Percentiles rank a stretch among this genome's conserved stretches.
These are phyloP conservation scores for Protobothrops flavoviridis DNA, from an alignment of 2,113 vertebrate species.

Conservation along the genomic window DNA sequence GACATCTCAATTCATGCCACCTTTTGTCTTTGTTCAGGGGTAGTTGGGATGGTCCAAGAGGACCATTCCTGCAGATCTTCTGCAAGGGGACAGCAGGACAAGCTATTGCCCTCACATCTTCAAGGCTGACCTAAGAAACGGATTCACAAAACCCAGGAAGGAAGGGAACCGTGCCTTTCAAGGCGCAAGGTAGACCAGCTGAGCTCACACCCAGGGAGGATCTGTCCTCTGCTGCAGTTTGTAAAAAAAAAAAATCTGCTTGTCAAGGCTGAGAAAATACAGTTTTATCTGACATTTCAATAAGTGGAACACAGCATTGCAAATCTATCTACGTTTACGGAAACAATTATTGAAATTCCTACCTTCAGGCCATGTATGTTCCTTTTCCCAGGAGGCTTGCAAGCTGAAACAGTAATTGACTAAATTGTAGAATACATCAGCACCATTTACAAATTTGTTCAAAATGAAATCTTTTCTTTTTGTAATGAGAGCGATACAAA, in stretches of 20 bases:
- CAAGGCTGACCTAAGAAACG: constrained; percentile 27
- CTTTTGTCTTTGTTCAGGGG: neutral
- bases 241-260: constrained; percentile 62
- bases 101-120: neutral
- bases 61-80: neutral
- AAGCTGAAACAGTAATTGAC: constrained; percentile 99
- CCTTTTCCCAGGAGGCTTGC: constrained; percentile 99
- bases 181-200: neutral
- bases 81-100: neutral
- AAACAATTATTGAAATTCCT: constrained; percentile 99
- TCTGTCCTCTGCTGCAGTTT: constrained; percentile 21
- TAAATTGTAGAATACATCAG: constrained; percentile 98
- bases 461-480: constrained; percentile 92
- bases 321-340: constrained; percentile 96
- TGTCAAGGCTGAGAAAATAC: constrained; percentile 79
- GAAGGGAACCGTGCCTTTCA: neutral
- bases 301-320: constrained; percentile 98
- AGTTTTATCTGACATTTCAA: constrained; percentile 99
- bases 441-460: constrained; percentile 96
- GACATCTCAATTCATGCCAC: constrained; percentile 19
- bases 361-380: constrained; percentile 99
- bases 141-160: constrained; percentile 51
- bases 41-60: neutral
- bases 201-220: constrained; percentile 38
- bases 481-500: constrained; percentile 88